Conservation (phyloP, 2,797 vertebrate genomes). For the Clarias fuscus region DNA sequence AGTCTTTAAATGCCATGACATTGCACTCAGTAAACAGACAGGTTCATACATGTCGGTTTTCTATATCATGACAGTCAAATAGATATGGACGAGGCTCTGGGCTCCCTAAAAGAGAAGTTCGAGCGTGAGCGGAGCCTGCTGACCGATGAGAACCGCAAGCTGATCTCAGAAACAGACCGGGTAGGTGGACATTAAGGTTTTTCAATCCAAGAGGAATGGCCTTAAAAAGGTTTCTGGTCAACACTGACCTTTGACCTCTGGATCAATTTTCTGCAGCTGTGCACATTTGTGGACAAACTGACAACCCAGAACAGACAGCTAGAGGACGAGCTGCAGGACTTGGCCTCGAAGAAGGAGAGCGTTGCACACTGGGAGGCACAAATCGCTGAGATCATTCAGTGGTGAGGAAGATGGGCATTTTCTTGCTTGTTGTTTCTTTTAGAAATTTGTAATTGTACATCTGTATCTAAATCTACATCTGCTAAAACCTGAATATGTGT, state of each 20-base stretch:
- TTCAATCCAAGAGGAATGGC: not conserved
- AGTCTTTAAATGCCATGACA: not conserved
- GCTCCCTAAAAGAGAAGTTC: slow-evolving; percentile 81
- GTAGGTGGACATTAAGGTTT: slow-evolving; percentile 64
- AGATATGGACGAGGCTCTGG: slow-evolving; percentile 86
- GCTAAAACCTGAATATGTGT: not conserved
- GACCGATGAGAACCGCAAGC: slow-evolving; percentile 86
- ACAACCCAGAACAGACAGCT: slow-evolving; percentile 89
- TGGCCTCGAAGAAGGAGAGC: slow-evolving; percentile 90
- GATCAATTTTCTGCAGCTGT: slow-evolving; percentile 74
- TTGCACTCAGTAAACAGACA: not conserved
- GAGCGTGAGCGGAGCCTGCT: slow-evolving; percentile 86
- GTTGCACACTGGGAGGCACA: slow-evolving; percentile 98
- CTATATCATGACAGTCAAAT: slow-evolving; percentile 72
- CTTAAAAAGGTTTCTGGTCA: not conserved
- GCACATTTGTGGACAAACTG: slow-evolving; percentile 89
- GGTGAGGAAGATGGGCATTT: slow-evolving; percentile 69
- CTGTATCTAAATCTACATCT: not conserved
- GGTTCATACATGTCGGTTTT: not conserved
- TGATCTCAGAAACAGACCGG: slow-evolving; percentile 85
- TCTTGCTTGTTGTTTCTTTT: not conserved
- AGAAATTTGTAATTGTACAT: not conserved
- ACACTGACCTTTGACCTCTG: slow-evolving; percentile 15
- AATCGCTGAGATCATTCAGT: slow-evolving; percentile 98
- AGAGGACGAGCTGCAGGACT: slow-evolving; percentile 91